Evolutionary conservation across 2,113 vertebrate species (phyloP), one percentile per base, ranked within the genome.

Genomic region (Narcine bancroftii): DNA sequence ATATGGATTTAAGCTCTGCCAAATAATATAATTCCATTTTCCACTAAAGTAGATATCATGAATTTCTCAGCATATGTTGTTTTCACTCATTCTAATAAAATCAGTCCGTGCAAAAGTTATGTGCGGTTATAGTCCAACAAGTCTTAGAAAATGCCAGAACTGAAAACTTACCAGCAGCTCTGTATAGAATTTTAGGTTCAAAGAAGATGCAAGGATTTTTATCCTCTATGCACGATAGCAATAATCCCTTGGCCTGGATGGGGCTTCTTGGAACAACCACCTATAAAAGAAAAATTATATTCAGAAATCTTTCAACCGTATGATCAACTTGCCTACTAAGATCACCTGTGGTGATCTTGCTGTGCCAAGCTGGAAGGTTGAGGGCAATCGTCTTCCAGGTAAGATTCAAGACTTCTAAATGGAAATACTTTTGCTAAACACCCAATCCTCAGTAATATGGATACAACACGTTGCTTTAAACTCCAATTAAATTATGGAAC

Each of bases 171-270:
- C 99, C 99, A 97, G 99, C 98, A 95, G 98, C 97, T 96, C 99
- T 97, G 94, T 99, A 99, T 93, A 99, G 97, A 96, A 99, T 98
- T 96, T 99, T 99, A 94, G 99, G 99, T 95, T 99, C 99, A 95
- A 99, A 99, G 96, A 99, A 99, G 95, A 99, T 99, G 93, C 99
- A 99, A 83, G 99, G 99, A 94, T 99, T 99, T 94, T 96, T 94
- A 94, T 99, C 99, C 89, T 97, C 96, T 93, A 99, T 99, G 95
- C 98, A 99, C 17, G 99, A 97, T 65, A 99, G 95, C 65, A 99
- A 96, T 87, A 99, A 95, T 89, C 99, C 99, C 93, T 99, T 99
- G 92, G 98, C 97, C 94, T 99, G 98, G 92, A 99, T 94, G 92
- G 99, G 98, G 94, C 98, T 94, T 95, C 99, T 97, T 83, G 99